These are phyloP conservation scores for Acleris emargana DNA, from an alignment of 2,888 invertebrate genomes.

Conservation along the genomic window DNA sequence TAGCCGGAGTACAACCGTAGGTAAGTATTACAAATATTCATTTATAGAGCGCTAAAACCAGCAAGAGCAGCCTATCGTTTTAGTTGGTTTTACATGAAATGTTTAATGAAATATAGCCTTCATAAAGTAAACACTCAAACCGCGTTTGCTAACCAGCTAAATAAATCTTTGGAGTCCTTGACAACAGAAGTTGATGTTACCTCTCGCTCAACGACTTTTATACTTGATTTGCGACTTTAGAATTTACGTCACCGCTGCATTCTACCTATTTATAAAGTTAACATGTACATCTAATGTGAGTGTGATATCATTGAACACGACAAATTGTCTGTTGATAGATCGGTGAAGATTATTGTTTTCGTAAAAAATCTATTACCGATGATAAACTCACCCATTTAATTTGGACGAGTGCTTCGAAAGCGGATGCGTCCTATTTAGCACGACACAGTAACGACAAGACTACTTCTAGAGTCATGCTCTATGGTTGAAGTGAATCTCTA, in stretches of 20 bases:
- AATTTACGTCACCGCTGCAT: constrained; percentile 30
- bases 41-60: not conserved
- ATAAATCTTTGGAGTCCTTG: constrained; percentile 23
- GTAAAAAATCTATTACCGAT: constrained; percentile 1
- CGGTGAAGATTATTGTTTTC: not conserved
- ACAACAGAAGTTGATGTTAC: constrained; percentile 1
- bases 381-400: constrained; percentile 63
- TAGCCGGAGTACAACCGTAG: not conserved
- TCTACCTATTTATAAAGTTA: constrained; percentile 22
- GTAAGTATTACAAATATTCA: not conserved
- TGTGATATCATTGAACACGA: constrained; percentile 21
- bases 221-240: constrained; percentile 33
- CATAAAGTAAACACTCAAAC: constrained; percentile 8
- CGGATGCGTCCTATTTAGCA: constrained; percentile 56
- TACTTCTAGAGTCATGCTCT: constrained; percentile 48
- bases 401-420: constrained; percentile 54
- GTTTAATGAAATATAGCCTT: not conserved
- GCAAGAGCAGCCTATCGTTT: not conserved
- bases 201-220: constrained; percentile 11
- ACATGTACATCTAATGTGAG: constrained; percentile 11
- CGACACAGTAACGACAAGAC: constrained; percentile 42
- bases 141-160: constrained; percentile 1
- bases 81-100: no score
- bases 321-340: constrained; percentile 7
- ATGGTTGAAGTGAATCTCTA: constrained; percentile 52